Evolutionary conservation across 2,797 vertebrate species (phyloP), one percentile per base, ranked within the genome.

Genomic region (Crax fasciolata): DNA sequence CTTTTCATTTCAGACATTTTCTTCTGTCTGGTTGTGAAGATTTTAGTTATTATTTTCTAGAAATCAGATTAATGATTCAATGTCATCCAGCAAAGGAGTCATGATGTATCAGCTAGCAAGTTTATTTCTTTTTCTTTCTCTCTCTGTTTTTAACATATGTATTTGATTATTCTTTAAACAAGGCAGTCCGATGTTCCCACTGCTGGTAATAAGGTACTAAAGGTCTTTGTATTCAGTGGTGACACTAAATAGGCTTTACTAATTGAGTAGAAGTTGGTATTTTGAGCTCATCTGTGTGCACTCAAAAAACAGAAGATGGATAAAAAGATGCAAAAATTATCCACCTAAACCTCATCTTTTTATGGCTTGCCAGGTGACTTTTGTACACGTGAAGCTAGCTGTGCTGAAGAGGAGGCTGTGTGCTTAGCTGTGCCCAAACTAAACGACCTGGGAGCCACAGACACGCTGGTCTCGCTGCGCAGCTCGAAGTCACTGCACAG

Each of bases 371-470:
- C 55, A 48, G 43, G 61, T 35, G n/a, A 28, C 17, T 41, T 28
- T 3, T 7, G 39, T 5, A 10, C 17, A 10, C 11, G 27, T 3
- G 52, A 39, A 28, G 19, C 21, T 27, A 44, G 41, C 59, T 41
- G 46, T 6, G 55, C 30, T 61, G 57, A 38, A 21, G 9, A 21
- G 55, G 30, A 25, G 43, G 11, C 44, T 58, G 20, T n/a, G 5
- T 0, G 0, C 11, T 19, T 23, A 32, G 17, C 6, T 6, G 4
- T n/a, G 20, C 7, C 24, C 70, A 49, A 35, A 32, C 55, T 1
- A 5, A 63, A 48, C 17, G 1, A 55, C 10, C 49, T 0, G 8
- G 19, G 54, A 20, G 5, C 27, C 2, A 28, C 6, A 41, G 25
- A 12, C 14, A 25, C 30, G n/a, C 19, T 55, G 21, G 11, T 1